These are phyloP conservation scores for Psittacula echo DNA, from an alignment of 2,797 vertebrate species.

Conservation along the genomic window DNA sequence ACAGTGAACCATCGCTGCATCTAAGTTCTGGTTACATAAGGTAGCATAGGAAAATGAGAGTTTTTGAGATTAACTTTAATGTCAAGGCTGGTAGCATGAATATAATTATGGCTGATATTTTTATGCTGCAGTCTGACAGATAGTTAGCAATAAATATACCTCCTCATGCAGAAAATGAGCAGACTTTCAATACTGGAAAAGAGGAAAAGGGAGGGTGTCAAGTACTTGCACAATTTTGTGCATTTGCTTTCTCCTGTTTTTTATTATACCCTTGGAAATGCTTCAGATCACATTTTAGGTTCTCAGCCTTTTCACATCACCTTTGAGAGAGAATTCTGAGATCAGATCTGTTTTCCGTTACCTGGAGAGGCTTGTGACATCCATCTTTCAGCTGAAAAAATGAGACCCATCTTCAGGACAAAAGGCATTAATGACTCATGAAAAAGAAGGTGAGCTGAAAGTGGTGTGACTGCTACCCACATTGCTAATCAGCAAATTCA, in stretches of 20 bases:
- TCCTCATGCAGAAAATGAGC: conserved; percentile 48
- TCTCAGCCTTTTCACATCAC: neutral
- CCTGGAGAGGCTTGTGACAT: neutral
- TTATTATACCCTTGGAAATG: conserved; percentile 20
- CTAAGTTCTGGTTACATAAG: conserved; percentile 50
- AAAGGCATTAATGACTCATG: neutral
- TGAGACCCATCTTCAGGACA: neutral
- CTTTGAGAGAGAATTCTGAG: neutral
- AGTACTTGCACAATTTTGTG: conserved; percentile 5
- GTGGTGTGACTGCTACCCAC: neutral
- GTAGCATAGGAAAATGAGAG: conserved; percentile 36
- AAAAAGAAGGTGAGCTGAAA: neutral
- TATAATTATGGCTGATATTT: conserved; percentile 70
- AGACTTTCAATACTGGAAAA: conserved; percentile 23
- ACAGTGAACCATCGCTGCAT: neutral
- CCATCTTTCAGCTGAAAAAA: neutral
- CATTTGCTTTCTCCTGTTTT: neutral
- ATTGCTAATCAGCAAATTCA: neutral
- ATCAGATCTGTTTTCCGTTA: neutral
- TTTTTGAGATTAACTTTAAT: conserved; percentile 50
- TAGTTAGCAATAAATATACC: conserved; percentile 48
- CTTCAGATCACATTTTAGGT: neutral
- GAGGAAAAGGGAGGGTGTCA: neutral
- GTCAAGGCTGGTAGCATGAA: conserved; percentile 51
- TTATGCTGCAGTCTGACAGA: conserved; percentile 61